These are phyloP conservation scores for Pherbina coryleti DNA, from an alignment of 2,888 invertebrate genomes.

Conservation along the genomic window DNA sequence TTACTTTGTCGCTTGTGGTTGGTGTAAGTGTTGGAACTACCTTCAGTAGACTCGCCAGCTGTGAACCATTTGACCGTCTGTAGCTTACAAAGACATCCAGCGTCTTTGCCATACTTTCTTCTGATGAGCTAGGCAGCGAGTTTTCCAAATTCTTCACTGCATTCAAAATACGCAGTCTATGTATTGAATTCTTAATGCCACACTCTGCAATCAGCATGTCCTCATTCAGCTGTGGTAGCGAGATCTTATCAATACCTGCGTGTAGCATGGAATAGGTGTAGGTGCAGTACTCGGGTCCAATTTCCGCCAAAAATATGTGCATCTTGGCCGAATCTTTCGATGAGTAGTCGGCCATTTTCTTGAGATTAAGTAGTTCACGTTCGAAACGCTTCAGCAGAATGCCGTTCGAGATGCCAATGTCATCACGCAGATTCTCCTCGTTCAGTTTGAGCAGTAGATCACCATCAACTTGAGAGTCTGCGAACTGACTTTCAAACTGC, in stretches of 20 bases:
- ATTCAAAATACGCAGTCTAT: conserved; percentile 89
- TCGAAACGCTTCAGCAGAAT: conserved; percentile 93
- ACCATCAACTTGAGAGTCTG: conserved; percentile 94
- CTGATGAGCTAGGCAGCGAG: conserved; percentile 76
- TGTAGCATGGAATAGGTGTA: conserved; percentile 98
- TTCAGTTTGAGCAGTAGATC: conserved; percentile 92
- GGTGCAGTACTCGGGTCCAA: conserved; percentile 91
- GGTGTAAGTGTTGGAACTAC: conserved; percentile 47
- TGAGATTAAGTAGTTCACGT: conserved; percentile 90
- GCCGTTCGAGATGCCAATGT: conserved; percentile 93
- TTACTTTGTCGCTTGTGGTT: neutral
- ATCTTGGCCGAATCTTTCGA: conserved; percentile 93
- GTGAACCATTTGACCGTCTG: conserved; percentile 96
- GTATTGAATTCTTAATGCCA: conserved; percentile 93
- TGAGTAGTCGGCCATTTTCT: conserved; percentile 96
- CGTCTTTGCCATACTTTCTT: conserved; percentile 87
- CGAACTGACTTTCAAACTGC: conserved; percentile 86
- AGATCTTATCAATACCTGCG: conserved; percentile 93
- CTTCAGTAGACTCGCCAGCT: conserved; percentile 93
- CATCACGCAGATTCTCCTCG: conserved; percentile 91
- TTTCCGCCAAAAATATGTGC: conserved; percentile 84
- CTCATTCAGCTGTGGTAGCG: conserved; percentile 87
- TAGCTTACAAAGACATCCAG: conserved; percentile 99
- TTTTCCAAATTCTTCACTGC: conserved; percentile 79
- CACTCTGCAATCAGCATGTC: conserved; percentile 94